Base-by-base conservation (phyloP, 1,140 invertebrate species). In the Archegozetes longisetosus region DNA sequence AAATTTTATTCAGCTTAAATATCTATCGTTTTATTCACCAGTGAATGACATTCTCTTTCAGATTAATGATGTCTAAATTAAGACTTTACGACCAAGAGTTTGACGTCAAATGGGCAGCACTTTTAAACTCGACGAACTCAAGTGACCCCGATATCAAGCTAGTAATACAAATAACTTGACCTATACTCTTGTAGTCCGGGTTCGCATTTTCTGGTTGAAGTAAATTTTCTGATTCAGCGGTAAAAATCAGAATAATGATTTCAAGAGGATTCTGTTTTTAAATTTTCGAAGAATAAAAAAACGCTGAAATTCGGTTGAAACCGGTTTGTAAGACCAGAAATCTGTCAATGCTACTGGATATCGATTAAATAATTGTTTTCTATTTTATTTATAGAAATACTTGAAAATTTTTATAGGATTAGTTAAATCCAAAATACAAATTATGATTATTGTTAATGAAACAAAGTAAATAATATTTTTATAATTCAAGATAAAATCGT, bases 41-140 rank as follows among this genome's bases (percentile, higher is more conserved):
- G 23, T 12, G 13, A 56, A 56, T 17, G 6, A 50, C 23, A n/a
- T 23, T 2, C 22, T 48, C 50, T 24, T 52, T 17, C 22, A 54
- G 53, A 54, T 14, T 58, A 22, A 52, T 58, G 57, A 2, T 40
- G 9, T 51, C 48, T 2, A 58, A 58, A 40, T 40, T 58, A n/a
- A 22, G 23, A 20, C 26, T 20, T n/a, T 58, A 50, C 25, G 57
- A 58, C 24, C 12, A 17, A 13, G 14, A 58, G 24, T 58, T 58
- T 53, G 57, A 46, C n/a, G 9, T 24, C 14, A n/a, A 58, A 53
- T 58, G 57, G 57, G 50, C 27, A 20, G 1, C 12, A 3, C 23
- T 58, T 4, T 17, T 51, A 14, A 58, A 58, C 25, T 20, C 13
- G 13, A 50, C 57, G 2, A 13, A 52, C 4, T 6, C 50, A 14